Evolutionary conservation across 2,888 invertebrate genomes (phyloP), one percentile per base, ranked within the genome.

Genomic region (Heliconius cydno): DNA sequence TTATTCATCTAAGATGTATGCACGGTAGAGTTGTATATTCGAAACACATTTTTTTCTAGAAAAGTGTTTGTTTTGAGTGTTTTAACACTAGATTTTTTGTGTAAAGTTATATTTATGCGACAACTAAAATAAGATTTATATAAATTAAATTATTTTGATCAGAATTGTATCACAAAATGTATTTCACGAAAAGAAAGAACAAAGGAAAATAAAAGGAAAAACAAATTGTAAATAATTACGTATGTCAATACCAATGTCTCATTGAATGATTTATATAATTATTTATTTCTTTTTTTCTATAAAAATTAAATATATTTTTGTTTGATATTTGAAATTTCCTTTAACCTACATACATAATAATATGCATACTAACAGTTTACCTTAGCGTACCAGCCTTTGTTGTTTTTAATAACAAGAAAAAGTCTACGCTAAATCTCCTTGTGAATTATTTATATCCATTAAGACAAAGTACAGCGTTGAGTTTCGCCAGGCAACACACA

Each of bases 261-360:
- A 3, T 25, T 25, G 70, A 70, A 15, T 46, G 70, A 70, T 70
- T 70, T 70, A 41, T 65, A 6, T 65, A 28, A 28, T 15, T 15
- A 70, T 41, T 25, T 41, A 41, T 67, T 67, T 68, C n/a, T n/a
- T 41, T 2, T 38, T 68, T 41, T 38, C 9, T 34, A 38, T 19
- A 4, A 38, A 25, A 68, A 68, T 68, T 10, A 70, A 25, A 41
- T 13, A 15, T 41, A 13, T 38, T 41, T 41, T 70, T 70, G 25
- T 70, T 70, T 41, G 1, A 15, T 25, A 3, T 41, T 41, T 15
- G 68, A 25, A 70, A 70, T 70, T 70, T 70, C 25, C 68, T 41
- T 25, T 70, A 70, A 70, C 68, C 68, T 41, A n/a, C 41, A 41
- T 41, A 70, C 41, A 68, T 68, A 68, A 67, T 30, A 67, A 34